Conservation (phyloP, 2,797 vertebrate genomes). For the Capromys pilorides region DNA sequence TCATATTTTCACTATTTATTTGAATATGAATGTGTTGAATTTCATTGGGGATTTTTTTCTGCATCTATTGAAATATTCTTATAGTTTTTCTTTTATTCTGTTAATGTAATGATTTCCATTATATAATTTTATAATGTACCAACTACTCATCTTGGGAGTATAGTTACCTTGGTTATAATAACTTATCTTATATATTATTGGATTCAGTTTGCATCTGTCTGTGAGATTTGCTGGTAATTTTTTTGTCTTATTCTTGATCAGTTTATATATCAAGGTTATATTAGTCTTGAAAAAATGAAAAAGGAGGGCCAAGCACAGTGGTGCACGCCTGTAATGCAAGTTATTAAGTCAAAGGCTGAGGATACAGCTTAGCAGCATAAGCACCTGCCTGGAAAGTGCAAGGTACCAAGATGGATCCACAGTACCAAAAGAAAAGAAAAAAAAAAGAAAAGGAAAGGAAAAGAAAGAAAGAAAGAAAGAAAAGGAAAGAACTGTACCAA, state of each 20-base stretch:
- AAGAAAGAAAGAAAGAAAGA: too few relatives aligned
- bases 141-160: neutral
- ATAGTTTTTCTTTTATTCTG: slow-evolving; percentile 21
- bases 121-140: neutral
- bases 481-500: too few relatives aligned
- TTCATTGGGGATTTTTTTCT: neutral
- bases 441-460: too few relatives aligned
- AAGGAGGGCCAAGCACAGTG: neutral
- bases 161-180: neutral
- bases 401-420: too few relatives aligned
- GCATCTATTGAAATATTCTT: neutral
- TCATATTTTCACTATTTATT: neutral
- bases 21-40: neutral
- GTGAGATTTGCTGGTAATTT: slow-evolving; percentile 15
- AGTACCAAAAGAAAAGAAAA: too few relatives aligned
- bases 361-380: too few relatives aligned
- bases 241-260: neutral
- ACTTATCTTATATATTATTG: neutral
- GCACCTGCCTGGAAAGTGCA: too few relatives aligned
- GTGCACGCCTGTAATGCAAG: neutral
- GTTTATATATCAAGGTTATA: neutral
- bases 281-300: neutral
- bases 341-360: neutral
- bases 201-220: neutral
- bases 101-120: neutral